These are phyloP conservation scores for Oryzias dopingdopingensis DNA, from an alignment of 2,797 vertebrate genomes.

Conservation along the genomic window DNA sequence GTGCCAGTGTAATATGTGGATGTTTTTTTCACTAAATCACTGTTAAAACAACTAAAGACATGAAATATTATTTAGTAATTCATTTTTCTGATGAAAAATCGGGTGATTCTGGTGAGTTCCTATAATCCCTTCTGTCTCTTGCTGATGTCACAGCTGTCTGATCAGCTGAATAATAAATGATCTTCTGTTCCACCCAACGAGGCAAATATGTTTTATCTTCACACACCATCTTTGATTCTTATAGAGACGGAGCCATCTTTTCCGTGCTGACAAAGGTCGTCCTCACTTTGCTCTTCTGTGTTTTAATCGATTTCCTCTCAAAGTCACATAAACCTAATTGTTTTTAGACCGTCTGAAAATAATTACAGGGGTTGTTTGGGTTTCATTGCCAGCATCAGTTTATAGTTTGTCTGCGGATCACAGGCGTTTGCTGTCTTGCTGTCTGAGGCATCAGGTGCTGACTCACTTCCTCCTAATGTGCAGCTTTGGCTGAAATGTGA, in stretches of 20 bases:
- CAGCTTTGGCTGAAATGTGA: slow-evolving; percentile 12
- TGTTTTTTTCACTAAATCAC: no score
- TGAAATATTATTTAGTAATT: no score
- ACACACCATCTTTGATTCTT: background rate
- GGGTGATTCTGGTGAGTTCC: slow-evolving; percentile 7
- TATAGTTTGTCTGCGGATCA: slow-evolving; percentile 2
- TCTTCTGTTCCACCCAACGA: slow-evolving; percentile 2
- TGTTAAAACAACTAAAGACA: no score
- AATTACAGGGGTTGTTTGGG: background rate
- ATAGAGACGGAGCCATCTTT: no score
- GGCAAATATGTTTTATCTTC: slow-evolving; percentile 1
- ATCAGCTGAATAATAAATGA: slow-evolving; percentile 36
- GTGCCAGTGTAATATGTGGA: no score
- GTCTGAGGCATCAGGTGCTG: slow-evolving; percentile 12
- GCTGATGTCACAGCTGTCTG: slow-evolving; percentile 14
- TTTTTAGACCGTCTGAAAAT: slow-evolving; percentile 13
- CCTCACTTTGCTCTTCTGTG: no score
- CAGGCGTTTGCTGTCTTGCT: background rate
- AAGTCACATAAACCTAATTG: slow-evolving; percentile 10
- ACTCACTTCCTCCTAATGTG: slow-evolving; percentile 14
- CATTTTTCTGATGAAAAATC: no score
- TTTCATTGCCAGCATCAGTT: slow-evolving; percentile 1
- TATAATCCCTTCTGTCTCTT: slow-evolving; percentile 5
- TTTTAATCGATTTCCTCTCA: background rate
- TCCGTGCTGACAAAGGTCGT: no score